A percentile compares a stretch with the other conserved stretches of the same genome.
Conservation (phyloP, 1,140 invertebrate genomes). For the Bombus superbus region DNA sequence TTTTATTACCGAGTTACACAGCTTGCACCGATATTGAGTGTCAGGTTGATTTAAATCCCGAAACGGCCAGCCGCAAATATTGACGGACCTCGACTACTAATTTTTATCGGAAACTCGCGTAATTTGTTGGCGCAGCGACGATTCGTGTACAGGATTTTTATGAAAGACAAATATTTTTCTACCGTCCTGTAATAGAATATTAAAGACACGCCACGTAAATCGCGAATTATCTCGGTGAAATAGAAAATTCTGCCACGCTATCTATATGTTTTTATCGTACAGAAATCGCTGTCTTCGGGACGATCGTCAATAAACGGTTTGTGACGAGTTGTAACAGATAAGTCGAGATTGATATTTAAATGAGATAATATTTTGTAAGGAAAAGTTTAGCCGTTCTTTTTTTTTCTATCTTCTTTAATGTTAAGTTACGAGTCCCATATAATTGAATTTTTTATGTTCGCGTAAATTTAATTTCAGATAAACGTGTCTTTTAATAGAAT, state of each 20-base stretch:
- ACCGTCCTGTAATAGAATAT: not conserved
- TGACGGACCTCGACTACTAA: not conserved
- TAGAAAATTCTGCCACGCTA: not conserved
- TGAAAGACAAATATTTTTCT: not conserved
- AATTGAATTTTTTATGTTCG: not conserved
- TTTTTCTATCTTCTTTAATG: not conserved
- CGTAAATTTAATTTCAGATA: not conserved
- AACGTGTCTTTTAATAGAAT: not conserved
- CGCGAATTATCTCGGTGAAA: not conserved
- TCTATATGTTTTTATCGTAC: not conserved
- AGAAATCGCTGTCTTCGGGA: not conserved
- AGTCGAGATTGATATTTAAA: not conserved
- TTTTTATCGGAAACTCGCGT: slow-evolving; percentile 6
- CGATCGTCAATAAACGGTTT: not conserved
- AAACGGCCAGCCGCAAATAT: slow-evolving; percentile 17
- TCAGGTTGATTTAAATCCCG: slow-evolving; percentile 11
- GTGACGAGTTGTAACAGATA: not conserved
- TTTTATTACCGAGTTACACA: slow-evolving; percentile 37
- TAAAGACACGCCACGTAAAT: not conserved
- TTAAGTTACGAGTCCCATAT: not conserved
- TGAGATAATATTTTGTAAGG: not conserved
- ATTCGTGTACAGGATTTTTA: not conserved
- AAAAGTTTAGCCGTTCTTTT: not conserved
- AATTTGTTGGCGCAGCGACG: not conserved
- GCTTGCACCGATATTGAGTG: slow-evolving; percentile 1